A percentile compares a stretch with the other conserved stretches of the same genome.
Evolutionary conservation across 2,888 invertebrate species (phyloP).

Genomic region (Tetrapedia diversipes): DNA sequence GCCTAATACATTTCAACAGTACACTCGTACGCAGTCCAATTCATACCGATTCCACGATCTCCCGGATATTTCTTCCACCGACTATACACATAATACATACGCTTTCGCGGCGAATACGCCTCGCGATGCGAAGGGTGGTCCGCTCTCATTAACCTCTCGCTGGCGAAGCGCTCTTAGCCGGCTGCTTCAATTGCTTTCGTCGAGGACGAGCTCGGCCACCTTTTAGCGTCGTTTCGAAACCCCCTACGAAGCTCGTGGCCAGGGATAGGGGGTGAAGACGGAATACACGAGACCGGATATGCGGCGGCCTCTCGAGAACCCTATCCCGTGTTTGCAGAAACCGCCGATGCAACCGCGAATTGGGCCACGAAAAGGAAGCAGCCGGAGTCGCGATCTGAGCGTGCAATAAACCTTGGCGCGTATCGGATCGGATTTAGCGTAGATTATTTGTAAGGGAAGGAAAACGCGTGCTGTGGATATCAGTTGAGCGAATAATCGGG

Average conservation of each 20-base stretch:
- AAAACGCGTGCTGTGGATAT: no score
- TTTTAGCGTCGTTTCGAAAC: slow-evolving; percentile 63
- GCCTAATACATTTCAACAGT: no score
- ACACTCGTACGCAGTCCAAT: no score
- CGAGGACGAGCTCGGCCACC: slow-evolving; percentile 67
- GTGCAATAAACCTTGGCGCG: background rate
- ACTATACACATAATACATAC: slow-evolving; percentile 4
- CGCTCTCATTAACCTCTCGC: slow-evolving; percentile 75
- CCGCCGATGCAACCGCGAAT: slow-evolving; percentile 70
- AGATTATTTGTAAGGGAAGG: no score
- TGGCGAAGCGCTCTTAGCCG: slow-evolving; percentile 73
- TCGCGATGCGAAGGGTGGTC: slow-evolving; percentile 47
- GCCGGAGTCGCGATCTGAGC: background rate
- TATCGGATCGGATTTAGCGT: no score
- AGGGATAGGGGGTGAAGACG: slow-evolving; percentile 14
- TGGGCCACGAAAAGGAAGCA: slow-evolving; percentile 62
- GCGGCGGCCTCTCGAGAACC: slow-evolving; percentile 54
- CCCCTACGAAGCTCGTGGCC: background rate
- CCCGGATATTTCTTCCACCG: slow-evolving; percentile 2
- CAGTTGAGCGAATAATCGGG: no score
- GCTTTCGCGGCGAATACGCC: slow-evolving; percentile 32
- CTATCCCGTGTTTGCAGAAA: slow-evolving; percentile 69
- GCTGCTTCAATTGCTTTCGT: slow-evolving; percentile 74
- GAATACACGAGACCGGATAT: slow-evolving; percentile 49
- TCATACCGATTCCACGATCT: background rate